Conservation (phyloP, 2,888 invertebrate genomes). For the Sinohyriopsis cumingii region DNA sequence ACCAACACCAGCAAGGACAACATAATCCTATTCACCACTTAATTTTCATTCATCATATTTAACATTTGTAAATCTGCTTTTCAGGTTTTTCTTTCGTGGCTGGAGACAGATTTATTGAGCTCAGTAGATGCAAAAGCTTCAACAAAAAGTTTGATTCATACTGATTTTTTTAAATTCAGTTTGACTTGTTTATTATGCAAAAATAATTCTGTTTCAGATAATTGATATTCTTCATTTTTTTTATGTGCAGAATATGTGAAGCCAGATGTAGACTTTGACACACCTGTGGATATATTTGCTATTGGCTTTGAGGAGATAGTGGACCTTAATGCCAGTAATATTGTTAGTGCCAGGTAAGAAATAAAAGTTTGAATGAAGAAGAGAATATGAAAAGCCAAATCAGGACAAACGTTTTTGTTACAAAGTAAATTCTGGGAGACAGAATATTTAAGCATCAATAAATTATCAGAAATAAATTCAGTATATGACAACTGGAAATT, state of each 20-base stretch:
- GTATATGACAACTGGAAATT: no score
- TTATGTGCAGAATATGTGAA: slow-evolving; percentile 35
- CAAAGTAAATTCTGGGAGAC: not conserved
- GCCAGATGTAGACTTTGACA: slow-evolving; percentile 72
- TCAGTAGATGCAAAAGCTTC: not conserved
- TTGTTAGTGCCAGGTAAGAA: slow-evolving; percentile 88
- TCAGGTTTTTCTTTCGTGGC: no score
- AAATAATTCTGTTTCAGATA: not conserved
- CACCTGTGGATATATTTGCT: slow-evolving; percentile 93
- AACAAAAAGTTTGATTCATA: not conserved
- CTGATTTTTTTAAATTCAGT: not conserved
- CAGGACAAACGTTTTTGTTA: not conserved
- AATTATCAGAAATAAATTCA: not conserved
- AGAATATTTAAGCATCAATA: not conserved
- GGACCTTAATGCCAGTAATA: slow-evolving; percentile 98
- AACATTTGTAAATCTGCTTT: no score
- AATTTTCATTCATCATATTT: no score
- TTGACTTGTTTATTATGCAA: not conserved
- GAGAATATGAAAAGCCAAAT: not conserved
- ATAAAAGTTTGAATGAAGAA: not conserved
- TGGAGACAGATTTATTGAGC: no score
- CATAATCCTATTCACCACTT: no score
- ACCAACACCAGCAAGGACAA: no score
- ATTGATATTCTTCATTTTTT: not conserved
- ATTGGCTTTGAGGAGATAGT: slow-evolving; percentile 99